Evolutionary conservation across 1,140 invertebrate genomes (phyloP).

Genomic region (Macrobrachium rosenbergii): DNA sequence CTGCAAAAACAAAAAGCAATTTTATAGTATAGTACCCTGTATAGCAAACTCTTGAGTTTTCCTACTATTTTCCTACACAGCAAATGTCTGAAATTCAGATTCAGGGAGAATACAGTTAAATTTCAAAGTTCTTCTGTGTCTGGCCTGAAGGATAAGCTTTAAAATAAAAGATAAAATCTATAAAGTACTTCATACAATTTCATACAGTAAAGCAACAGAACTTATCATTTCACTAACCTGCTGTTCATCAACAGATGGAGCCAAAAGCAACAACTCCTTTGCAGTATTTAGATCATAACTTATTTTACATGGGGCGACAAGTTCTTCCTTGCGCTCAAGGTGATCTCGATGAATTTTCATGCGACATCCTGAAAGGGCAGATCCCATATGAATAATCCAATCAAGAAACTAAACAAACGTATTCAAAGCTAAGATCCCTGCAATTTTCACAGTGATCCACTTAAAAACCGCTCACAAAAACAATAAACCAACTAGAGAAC

Average conservation of each 20-base stretch:
- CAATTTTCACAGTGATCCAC: no score
- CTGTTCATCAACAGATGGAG: slow-evolving; percentile 88
- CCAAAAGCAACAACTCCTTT: slow-evolving; percentile 91
- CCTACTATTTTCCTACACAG: no score
- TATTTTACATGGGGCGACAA: slow-evolving; percentile 90
- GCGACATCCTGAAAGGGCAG: slow-evolving; percentile 81
- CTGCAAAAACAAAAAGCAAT: slow-evolving; percentile 69
- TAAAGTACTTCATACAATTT: no score
- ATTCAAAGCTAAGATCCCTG: neutral
- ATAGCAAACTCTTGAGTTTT: no score
- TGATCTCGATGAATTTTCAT: slow-evolving; percentile 98
- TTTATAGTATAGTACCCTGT: no score
- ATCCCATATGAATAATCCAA: neutral
- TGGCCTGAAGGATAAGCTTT: no score
- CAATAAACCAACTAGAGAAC: no score
- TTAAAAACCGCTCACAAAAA: neutral
- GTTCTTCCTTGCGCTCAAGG: slow-evolving; percentile 83
- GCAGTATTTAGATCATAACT: slow-evolving; percentile 94
- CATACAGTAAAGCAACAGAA: neutral
- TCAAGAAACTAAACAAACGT: slow-evolving; percentile 16
- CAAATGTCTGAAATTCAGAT: neutral
- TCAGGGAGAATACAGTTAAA: neutral
- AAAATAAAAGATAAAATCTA: no score
- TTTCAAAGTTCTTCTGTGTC: neutral
- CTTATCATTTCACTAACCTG: slow-evolving; percentile 68